Evolutionary conservation across 1,140 invertebrate genomes (phyloP).

Genomic region (Apolygus lucorum): DNA sequence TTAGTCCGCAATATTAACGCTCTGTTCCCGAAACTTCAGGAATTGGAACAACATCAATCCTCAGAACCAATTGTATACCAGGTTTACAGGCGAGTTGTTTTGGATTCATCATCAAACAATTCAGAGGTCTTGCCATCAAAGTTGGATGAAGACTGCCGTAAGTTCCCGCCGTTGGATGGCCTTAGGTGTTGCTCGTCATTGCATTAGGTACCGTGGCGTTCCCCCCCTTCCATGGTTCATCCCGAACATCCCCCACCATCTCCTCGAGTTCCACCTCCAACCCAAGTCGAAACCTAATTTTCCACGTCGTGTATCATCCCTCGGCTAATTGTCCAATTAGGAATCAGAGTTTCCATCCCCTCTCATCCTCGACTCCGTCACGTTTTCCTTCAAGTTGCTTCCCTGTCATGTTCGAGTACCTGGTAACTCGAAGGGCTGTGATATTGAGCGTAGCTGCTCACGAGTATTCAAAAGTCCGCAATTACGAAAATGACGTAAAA

Average conservation of each 20-base stretch:
- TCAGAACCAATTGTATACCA: too few species aligned
- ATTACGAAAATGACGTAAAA: too few species aligned
- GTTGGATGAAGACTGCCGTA: not conserved
- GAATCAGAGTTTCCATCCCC: not conserved
- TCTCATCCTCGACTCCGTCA: not conserved
- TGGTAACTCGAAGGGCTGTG: too few species aligned
- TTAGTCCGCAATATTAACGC: too few species aligned
- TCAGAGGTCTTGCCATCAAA: not conserved
- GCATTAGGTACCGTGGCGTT: not conserved
- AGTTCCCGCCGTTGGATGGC: not conserved
- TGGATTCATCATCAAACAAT: not conserved
- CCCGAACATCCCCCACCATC: not conserved
- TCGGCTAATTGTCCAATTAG: not conserved
- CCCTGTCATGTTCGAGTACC: not conserved
- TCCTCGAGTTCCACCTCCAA: not conserved
- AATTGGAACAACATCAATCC: too few species aligned
- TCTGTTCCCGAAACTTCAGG: too few species aligned
- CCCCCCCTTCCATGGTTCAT: not conserved
- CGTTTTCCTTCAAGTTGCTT: not conserved
- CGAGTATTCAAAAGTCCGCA: too few species aligned
- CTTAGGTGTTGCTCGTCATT: not conserved
- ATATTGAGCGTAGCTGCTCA: too few species aligned
- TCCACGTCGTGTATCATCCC: not conserved
- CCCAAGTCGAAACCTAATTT: not conserved
- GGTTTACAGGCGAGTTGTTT: too few species aligned